These are phyloP conservation scores for Aldabrachelys gigantea DNA, from an alignment of 2,113 vertebrate species.

Conservation along the genomic window DNA sequence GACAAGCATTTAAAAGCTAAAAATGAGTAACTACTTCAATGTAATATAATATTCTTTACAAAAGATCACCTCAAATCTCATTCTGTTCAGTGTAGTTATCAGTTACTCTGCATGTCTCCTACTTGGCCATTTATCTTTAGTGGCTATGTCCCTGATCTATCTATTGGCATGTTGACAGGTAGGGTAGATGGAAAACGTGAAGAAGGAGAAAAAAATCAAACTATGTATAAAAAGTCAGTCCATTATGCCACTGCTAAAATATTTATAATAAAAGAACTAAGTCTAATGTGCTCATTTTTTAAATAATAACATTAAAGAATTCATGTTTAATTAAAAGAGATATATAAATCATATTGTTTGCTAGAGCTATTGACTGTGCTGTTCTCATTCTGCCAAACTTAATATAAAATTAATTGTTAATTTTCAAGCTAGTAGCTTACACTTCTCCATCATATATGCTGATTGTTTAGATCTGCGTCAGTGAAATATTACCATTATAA, in stretches of 20 bases:
- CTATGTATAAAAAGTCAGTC: conserved; percentile 37
- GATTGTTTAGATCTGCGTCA: conserved; percentile 30
- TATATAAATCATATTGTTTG: conserved; percentile 77
- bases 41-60: conserved; percentile 21
- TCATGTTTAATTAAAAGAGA: conserved; percentile 78
- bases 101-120: not conserved
- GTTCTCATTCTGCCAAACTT: conserved; percentile 69
- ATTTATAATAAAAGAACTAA: conserved; percentile 62
- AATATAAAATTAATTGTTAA: conserved; percentile 80
- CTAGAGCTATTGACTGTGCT: conserved; percentile 66
- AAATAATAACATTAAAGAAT: conserved; percentile 68
- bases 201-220: not conserved
- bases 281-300: conserved; percentile 64
- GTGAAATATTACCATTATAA: conserved; percentile 57
- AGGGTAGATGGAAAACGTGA: conserved; percentile 34
- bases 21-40: conserved; percentile 40
- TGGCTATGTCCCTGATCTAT: not conserved
- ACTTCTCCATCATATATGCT: conserved; percentile 37
- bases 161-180: conserved; percentile 30
- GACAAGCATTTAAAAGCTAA: conserved; percentile 38
- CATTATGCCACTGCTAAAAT: conserved; percentile 68
- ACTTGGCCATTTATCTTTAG: conserved; percentile 26
- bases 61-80: conserved; percentile 56
- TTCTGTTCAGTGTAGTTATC: conserved; percentile 42
- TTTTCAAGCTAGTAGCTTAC: conserved; percentile 61